A percentile compares a stretch with the other conserved stretches of the same genome.
Evolutionary conservation across 1,140 invertebrate species (phyloP).

Genomic region (Argopecten irradians): DNA sequence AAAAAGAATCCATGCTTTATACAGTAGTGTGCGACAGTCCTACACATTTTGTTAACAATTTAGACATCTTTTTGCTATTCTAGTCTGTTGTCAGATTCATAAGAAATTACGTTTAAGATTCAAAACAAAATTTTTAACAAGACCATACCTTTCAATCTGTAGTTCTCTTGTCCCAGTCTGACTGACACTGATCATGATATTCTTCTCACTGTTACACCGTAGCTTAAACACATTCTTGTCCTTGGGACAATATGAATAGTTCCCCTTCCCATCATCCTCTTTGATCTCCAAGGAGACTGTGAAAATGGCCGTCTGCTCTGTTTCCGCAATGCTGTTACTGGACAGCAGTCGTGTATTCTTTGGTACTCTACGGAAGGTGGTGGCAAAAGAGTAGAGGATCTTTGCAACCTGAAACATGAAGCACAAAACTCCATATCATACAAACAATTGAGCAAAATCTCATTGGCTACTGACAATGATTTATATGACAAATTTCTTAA

Average conservation of each 20-base stretch:
- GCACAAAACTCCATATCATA: constrained; percentile 29
- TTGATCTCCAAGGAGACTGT: constrained; percentile 94
- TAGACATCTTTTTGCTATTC: no score
- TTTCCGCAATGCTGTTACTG: constrained; percentile 43
- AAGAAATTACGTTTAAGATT: no score
- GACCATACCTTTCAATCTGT: constrained; percentile 75
- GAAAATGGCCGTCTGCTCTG: constrained; percentile 80
- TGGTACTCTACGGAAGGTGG: constrained; percentile 88
- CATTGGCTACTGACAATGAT: no score
- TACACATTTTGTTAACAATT: no score
- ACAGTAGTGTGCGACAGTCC: no score
- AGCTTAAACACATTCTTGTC: constrained; percentile 95
- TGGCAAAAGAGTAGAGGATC: constrained; percentile 90
- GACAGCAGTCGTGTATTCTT: constrained; percentile 43
- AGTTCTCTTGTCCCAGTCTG: constrained; percentile 83
- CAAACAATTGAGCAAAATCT: neutral
- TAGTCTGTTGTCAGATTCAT: no score
- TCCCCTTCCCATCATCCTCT: constrained; percentile 83
- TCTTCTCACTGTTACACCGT: constrained; percentile 91
- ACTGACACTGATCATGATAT: constrained; percentile 92
- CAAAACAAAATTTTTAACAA: no score
- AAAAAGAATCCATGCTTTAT: no score
- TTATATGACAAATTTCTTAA: no score
- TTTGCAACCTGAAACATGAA: constrained; percentile 80
- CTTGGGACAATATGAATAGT: constrained; percentile 89